These are phyloP conservation scores for Drosophila mayri DNA, from an alignment of 1,140 invertebrate species.

Conservation along the genomic window DNA sequence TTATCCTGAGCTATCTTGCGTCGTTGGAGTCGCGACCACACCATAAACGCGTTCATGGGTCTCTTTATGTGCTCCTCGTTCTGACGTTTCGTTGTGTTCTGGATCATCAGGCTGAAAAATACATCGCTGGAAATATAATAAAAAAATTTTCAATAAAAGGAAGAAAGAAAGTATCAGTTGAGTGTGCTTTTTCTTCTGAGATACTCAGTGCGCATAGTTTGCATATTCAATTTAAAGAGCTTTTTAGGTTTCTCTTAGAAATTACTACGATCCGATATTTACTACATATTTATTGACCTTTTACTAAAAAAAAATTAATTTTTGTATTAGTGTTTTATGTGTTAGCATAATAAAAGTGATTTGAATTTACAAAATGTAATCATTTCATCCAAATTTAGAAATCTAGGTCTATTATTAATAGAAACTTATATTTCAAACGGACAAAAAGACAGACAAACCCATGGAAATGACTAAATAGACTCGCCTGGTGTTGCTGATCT, in stretches of 20 bases:
- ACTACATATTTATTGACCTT: neutral
- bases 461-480: neutral
- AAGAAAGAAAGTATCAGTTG: neutral
- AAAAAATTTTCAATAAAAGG: neutral
- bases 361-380: neutral
- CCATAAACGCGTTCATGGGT: conserved; percentile 93
- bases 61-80: conserved; percentile 89
- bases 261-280: too few species aligned
- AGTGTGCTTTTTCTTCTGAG: too few species aligned
- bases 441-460: neutral
- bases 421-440: too few species aligned
- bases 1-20: conserved; percentile 98
- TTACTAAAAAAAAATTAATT: neutral
- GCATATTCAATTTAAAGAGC: too few species aligned
- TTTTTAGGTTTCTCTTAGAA: too few species aligned
- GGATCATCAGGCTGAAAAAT: conserved; percentile 84
- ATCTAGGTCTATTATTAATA: neutral
- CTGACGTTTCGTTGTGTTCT: conserved; percentile 82
- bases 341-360: neutral
- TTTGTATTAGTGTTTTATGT: too few species aligned
- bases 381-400: neutral
- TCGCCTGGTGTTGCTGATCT: neutral
- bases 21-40: conserved; percentile 93
- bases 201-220: too few species aligned
- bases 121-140: conserved; percentile 64